Base-by-base conservation (phyloP, 1,140 invertebrate species). In the Himalopsyche phryganea region DNA sequence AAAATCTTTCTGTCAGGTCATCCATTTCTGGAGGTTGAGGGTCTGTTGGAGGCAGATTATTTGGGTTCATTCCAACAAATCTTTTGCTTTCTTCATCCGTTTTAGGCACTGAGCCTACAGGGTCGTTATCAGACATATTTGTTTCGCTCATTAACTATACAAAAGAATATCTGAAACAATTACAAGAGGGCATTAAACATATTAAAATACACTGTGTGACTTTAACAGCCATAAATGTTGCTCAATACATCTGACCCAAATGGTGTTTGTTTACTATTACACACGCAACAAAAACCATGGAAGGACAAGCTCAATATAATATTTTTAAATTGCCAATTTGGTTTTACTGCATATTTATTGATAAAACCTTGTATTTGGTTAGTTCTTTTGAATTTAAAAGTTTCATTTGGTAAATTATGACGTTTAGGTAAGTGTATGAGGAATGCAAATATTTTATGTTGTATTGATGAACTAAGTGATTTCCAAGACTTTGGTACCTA, bases 1-100 rank as follows among this genome's bases (percentile, higher is more conserved):
- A 60, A 40, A 64, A 64, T 45, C 62, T 52, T 33, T 60, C 62
- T 14, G 48, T 56, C 4, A 64, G 48, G 44, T 64, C 53, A 50
- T 60, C 58, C 45, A 48, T 42, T 28, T 45, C 49, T 13, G 60
- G 33, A 15, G 44, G 28, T 20, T 57, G 42, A 20, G 54, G 46
- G 42, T 42, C 49, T n/a, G 19, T 49, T 7, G 48, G 49, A 13
- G 47, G 41, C 20, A 17, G 15, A 13, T 28, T 23, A 46, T 15
- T 41, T 11, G 32, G 18, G 15, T 51, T 58, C 5, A 35, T 15
- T 9, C 35, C 48, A 18, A 28, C n/a, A 32, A 11, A 7, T 40
- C 41, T 58, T 56, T 58, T 45, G 44, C 10, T 19, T 28, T 52
- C 49, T 40, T 58, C 50, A 54, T 58, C 54, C 40, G 53, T 45